Evolutionary conservation across 2,797 vertebrate genomes (phyloP).

Genomic region (Sebastes taczanowskii): DNA sequence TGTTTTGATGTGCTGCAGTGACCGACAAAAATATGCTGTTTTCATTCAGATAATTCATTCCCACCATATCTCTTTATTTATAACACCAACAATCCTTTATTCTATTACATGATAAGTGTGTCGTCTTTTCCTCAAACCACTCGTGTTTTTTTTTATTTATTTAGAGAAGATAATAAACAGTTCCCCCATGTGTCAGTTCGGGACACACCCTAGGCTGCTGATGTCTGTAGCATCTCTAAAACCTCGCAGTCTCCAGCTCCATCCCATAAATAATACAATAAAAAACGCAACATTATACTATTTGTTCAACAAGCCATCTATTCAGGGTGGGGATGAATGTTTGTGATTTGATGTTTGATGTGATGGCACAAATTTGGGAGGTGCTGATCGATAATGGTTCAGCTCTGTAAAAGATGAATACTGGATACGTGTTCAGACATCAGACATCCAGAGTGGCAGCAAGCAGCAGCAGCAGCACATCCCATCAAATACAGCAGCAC

Average conservation of each 20-base stretch:
- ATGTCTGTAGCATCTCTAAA: conserved; percentile 80
- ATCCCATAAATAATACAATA: conserved; percentile 57
- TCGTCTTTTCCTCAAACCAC: background rate
- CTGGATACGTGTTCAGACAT: conserved; percentile 67
- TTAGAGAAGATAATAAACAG: conserved; percentile 68
- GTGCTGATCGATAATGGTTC: conserved; percentile 70
- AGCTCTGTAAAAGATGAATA: conserved; percentile 49
- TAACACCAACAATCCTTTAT: background rate
- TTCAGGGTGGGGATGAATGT: conserved; percentile 42
- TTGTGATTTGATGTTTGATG: conserved; percentile 26
- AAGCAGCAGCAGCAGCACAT: conserved; percentile 1
- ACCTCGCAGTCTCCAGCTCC: conserved; percentile 69
- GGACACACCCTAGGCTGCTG: conserved; percentile 87
- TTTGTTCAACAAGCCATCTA: conserved; percentile 52
- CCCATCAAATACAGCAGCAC: conserved; percentile 18
- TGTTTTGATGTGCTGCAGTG: conserved; percentile 80
- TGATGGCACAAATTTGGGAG: conserved; percentile 63
- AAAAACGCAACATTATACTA: conserved; percentile 36
- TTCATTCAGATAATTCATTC: conserved; percentile 39
- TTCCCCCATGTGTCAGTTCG: conserved; percentile 82
- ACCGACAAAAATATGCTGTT: conserved; percentile 67
- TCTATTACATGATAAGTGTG: background rate
- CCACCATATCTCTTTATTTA: background rate
- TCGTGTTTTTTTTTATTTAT: background rate
- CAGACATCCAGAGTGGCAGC: conserved; percentile 53